Evolutionary conservation across 2,113 vertebrate genomes (phyloP).

Genomic region (Chunga burmeisteri): DNA sequence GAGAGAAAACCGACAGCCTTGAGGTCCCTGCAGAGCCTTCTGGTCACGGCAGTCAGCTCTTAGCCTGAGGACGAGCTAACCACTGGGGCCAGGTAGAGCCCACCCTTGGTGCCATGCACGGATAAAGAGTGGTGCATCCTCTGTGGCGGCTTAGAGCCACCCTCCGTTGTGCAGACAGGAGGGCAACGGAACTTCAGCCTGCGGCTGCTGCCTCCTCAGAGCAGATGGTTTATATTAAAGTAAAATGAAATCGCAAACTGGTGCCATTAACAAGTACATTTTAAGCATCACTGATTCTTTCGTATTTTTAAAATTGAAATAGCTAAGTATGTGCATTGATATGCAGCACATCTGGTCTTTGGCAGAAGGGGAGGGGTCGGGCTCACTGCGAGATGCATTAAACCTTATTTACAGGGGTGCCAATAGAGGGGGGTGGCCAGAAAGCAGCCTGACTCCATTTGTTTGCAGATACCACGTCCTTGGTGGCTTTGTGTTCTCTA

Average conservation of each 20-base stretch:
- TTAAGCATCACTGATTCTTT: slow-evolving; percentile 49
- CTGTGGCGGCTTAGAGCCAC: neutral
- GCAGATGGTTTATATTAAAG: slow-evolving; percentile 60
- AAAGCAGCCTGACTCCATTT: neutral
- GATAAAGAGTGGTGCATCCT: neutral
- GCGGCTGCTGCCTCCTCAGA: neutral
- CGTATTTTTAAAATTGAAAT: neutral
- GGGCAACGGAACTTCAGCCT: neutral
- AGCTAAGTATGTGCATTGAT: neutral
- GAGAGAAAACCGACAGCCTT: neutral
- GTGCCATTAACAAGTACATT: slow-evolving; percentile 55
- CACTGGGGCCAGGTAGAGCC: neutral
- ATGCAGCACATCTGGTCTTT: neutral
- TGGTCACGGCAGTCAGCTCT: neutral
- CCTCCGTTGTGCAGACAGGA: neutral
- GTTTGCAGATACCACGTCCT: neutral
- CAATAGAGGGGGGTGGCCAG: neutral
- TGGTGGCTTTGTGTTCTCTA: neutral
- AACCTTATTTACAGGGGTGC: neutral
- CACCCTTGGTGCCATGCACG: neutral
- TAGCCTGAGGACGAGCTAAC: neutral
- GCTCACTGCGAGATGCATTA: neutral
- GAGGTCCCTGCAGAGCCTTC: neutral
- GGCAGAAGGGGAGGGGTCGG: neutral
- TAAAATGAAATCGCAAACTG: slow-evolving; percentile 20